These are phyloP conservation scores for Zaprionus nigranus DNA, from an alignment of 1,140 invertebrate species.

Conservation along the genomic window DNA sequence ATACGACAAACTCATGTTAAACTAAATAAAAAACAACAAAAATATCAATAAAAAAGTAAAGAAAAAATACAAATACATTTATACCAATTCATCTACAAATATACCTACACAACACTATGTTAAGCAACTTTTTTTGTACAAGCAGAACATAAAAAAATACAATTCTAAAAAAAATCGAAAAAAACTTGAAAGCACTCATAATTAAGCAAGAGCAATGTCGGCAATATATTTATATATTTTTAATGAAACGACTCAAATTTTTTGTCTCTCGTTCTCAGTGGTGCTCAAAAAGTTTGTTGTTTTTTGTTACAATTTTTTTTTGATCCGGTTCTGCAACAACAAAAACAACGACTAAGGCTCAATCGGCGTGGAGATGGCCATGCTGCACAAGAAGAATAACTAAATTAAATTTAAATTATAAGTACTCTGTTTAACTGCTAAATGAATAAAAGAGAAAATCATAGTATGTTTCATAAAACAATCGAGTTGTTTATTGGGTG, in stretches of 20 bases:
- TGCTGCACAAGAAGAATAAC: constrained; percentile 26
- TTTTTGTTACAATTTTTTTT: constrained; percentile 35
- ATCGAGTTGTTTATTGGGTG: not conserved
- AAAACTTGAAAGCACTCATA: constrained; percentile 24
- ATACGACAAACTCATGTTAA: constrained; percentile 47
- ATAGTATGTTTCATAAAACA: constrained; percentile 54
- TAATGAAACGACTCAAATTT: constrained; percentile 24
- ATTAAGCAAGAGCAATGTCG: constrained; percentile 25
- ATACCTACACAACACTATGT: constrained; percentile 37
- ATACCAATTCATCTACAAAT: constrained; percentile 56
- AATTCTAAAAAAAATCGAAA: constrained; percentile 32
- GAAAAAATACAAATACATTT: constrained; percentile 24
- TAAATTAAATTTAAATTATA: constrained; percentile 52
- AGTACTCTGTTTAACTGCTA: constrained; percentile 59
- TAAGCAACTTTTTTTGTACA: constrained; percentile 72
- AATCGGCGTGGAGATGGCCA: constrained; percentile 50
- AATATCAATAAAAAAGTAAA: constrained; percentile 41
- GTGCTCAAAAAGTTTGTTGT: constrained; percentile 26
- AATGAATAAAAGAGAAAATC: constrained; percentile 43
- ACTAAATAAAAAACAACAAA: constrained; percentile 28
- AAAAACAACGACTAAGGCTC: constrained; percentile 37
- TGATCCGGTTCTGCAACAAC: constrained; percentile 35
- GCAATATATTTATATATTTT: constrained; percentile 61
- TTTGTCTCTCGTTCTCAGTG: not conserved
- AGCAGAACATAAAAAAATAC: constrained; percentile 55